Base-by-base conservation (phyloP, 2,113 vertebrate genomes). In the Strigops habroptila region DNA sequence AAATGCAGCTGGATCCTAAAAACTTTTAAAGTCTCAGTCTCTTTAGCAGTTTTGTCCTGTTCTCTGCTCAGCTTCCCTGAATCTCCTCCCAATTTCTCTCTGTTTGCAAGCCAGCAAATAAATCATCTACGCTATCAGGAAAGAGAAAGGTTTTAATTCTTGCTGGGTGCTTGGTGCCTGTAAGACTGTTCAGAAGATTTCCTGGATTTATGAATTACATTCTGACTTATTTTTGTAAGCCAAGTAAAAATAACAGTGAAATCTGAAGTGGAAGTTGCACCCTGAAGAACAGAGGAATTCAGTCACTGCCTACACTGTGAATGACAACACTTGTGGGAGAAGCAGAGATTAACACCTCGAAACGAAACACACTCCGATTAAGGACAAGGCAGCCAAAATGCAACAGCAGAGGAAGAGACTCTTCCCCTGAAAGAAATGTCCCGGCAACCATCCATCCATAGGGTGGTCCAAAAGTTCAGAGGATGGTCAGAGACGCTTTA, bases 401-500 rank as follows among this genome's bases (percentile, higher is more conserved):
- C 46, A 60, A 30, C 13, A 69, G 74, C 44, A 63, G 64, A 90
- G 92, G 80, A 96, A 94, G 71, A 90, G 77, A 69, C 73, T 93
- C 88, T 89, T 96, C 57, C 89, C 41, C 51, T 86, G 80, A 86
- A 95, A 95, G 73, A 95, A 94, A 80, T 14, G 41, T 76, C 68
- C 94, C 73, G 27, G 95, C 94, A 96, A 57, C 37, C 82, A 94
- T 93, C 91, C 97, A 97, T 74, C 91, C n/a, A 8, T 89, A 89
- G 93, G 91, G 95, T 94, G 91, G 91, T 94, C 93, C 52, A 76
- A 67, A 63, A 88, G 92, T 96, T 97, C 96, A 95, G 93, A 92
- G 52, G 81, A 92, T 93, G 92, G 93, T 96, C 95, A 97, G 84
- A 88, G 62, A 25, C n/a, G 3, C 83, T 74, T 85, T 18, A 96